Conservation (phyloP, 2,888 invertebrate genomes). For the Chrysomela aeneicollis region DNA sequence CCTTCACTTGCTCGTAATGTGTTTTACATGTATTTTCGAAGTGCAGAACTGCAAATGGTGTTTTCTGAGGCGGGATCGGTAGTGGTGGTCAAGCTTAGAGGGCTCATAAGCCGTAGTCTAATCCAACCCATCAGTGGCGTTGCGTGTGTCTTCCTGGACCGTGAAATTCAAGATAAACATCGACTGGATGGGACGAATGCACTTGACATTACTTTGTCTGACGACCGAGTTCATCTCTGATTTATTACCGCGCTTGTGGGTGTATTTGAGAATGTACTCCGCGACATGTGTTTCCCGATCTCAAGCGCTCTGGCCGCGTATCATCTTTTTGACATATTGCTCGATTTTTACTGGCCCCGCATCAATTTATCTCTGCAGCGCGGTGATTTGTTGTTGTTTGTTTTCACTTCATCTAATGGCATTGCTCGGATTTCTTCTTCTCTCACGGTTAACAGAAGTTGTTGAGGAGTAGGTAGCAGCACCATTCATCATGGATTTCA, state of each 20-base stretch:
- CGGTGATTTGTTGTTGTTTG: constrained; percentile 14
- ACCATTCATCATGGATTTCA: background rate
- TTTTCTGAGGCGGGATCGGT: too few species aligned
- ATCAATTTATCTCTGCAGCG: constrained; percentile 9
- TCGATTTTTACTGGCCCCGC: background rate
- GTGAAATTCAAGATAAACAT: background rate
- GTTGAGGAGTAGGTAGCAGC: background rate
- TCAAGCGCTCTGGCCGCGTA: constrained; percentile 6
- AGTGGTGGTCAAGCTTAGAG: too few species aligned
- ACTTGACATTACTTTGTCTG: background rate
- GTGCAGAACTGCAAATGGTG: too few species aligned
- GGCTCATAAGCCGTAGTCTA: too few species aligned
- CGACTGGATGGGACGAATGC: background rate
- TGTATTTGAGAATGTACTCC: constrained; percentile 4
- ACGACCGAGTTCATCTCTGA: background rate
- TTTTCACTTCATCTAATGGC: constrained; percentile 3
- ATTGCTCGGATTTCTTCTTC: background rate
- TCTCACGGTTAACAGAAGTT: background rate
- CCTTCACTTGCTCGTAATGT: too few species aligned
- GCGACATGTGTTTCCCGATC: constrained; percentile 10
- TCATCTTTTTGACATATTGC: constrained; percentile 13
- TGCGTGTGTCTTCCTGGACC: too few species aligned
- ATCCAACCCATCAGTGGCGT: too few species aligned
- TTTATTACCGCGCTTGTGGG: background rate
- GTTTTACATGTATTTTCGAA: too few species aligned